Base-by-base conservation (phyloP, 2,888 invertebrate species). In the Nemotelus pantherinus region DNA sequence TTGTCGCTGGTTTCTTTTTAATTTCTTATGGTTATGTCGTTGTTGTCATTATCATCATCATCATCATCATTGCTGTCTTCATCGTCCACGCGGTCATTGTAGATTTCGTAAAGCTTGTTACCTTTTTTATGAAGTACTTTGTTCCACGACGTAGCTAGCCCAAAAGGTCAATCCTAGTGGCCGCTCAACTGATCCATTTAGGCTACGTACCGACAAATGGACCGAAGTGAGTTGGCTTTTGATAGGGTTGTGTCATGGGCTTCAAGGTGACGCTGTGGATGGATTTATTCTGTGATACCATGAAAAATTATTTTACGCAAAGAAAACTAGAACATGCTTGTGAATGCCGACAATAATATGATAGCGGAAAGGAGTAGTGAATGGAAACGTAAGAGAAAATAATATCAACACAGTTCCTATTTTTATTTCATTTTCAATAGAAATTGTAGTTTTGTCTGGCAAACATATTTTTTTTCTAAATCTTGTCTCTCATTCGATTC, bases 91-190 rank as follows among this genome's bases (percentile, higher is more conserved):
- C 25, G 25, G 25, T 25, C 0, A 25, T 25, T 25, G 0, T 25
- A 25, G 25, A 41, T 57, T 58, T 60, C 48, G 60, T 74, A 41
- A 74, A 74, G 74, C 74, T 74, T 60, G 74, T 74, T 74, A 74
- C 74, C 74, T 74, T 74, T 45, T 63, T 50, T 47, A 74, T 74
- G 74, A 5, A 25, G 1, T 9, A 58, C 7, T 25, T 57, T 25
- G 25, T 25, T 25, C 25, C 25, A 25, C 25, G 25, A 25, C 25
- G 25, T 4, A n/a, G n/a, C 57, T 72, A 6, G n/a, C 44, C 25
- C n/a, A 9, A 55, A 55, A 58, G 72, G 72, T 58, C 72, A 72
- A 58, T 57, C 48, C 3, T 44, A 25, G 45, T 2, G 72, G 58
- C 58, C 45, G 43, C 45, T 45, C 7, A 41, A 9, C 39, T 44